Evolutionary conservation across 1,140 invertebrate species (phyloP).

Genomic region (Diachasmimorpha longicaudata): DNA sequence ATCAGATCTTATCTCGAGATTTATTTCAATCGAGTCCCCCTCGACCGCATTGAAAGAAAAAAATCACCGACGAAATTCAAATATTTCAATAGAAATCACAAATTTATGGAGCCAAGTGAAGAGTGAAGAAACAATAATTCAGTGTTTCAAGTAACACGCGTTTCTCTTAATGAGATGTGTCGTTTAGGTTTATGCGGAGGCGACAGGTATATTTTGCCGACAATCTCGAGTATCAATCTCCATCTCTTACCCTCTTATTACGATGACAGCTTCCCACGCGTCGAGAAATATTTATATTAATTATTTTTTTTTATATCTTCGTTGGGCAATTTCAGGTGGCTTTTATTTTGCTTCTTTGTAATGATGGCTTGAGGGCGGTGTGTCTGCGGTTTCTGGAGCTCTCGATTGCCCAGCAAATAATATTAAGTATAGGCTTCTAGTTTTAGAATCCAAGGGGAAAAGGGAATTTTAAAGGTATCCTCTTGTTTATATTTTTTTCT

Average conservation of each 20-base stretch:
- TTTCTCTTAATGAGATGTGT: constrained; percentile 3
- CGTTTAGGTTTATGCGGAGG: constrained; percentile 9
- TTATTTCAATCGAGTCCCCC: neutral
- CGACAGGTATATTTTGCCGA: constrained; percentile 11
- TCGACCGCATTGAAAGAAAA: neutral
- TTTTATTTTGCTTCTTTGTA: constrained; percentile 11
- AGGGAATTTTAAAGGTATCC: neutral
- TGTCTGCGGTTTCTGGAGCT: constrained; percentile 28
- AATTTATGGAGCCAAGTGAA: neutral
- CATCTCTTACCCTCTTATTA: constrained; percentile 11
- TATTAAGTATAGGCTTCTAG: constrained; percentile 59
- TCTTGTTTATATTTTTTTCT: constrained; percentile 20
- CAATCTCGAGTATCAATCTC: constrained; percentile 1
- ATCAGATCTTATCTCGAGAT: neutral
- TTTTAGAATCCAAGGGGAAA: constrained; percentile 33
- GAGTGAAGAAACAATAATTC: constrained; percentile 5
- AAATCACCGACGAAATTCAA: neutral
- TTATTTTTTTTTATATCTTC: constrained; percentile 57
- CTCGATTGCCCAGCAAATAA: constrained; percentile 56
- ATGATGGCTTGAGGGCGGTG: constrained; percentile 21
- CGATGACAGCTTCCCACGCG: constrained; percentile 50
- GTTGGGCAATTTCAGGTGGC: neutral
- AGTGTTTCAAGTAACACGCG: neutral
- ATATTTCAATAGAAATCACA: neutral
- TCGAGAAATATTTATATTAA: constrained; percentile 49